These are phyloP conservation scores for Mactra quadrangularis DNA, from an alignment of 1,140 invertebrate genomes.

Conservation along the genomic window DNA sequence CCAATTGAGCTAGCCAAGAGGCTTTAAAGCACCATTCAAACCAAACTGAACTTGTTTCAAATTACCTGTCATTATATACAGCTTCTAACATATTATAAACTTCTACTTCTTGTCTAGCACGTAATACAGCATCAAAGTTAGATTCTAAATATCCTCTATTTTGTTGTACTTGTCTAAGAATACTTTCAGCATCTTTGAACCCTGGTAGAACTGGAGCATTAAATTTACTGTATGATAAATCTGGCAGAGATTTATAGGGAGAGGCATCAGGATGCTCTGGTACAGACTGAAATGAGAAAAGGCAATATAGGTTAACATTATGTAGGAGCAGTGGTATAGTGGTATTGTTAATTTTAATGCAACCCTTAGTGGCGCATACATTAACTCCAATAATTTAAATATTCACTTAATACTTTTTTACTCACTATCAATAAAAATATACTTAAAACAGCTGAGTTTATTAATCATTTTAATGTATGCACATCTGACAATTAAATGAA, in stretches of 20 bases:
- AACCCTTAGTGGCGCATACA: too few relatives aligned
- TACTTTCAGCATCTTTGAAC: constrained; percentile 71
- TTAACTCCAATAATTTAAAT: too few relatives aligned
- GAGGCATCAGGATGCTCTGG: constrained; percentile 34
- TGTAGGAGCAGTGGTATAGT: background rate
- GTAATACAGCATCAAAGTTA: constrained; percentile 74
- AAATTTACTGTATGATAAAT: constrained; percentile 45
- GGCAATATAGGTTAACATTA: background rate
- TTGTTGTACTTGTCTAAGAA: constrained; percentile 70
- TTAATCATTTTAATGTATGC: too few relatives aligned
- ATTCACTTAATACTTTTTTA: too few relatives aligned
- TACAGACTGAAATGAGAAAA: constrained; percentile 51
- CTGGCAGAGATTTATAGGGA: constrained; percentile 68
- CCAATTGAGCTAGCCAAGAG: too few relatives aligned
- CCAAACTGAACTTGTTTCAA: too few relatives aligned
- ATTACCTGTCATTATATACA: constrained; percentile 69
- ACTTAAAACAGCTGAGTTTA: too few relatives aligned
- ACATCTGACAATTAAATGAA: too few relatives aligned
- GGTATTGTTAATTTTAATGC: background rate
- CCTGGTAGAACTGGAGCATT: constrained; percentile 64
- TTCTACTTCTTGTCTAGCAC: constrained; percentile 70
- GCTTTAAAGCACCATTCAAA: too few relatives aligned
- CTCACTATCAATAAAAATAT: too few relatives aligned
- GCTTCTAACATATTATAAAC: constrained; percentile 71
- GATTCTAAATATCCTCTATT: constrained; percentile 72